These are phyloP conservation scores for Panthera uncia DNA, from an alignment of 2,113 vertebrate genomes.

Conservation along the genomic window DNA sequence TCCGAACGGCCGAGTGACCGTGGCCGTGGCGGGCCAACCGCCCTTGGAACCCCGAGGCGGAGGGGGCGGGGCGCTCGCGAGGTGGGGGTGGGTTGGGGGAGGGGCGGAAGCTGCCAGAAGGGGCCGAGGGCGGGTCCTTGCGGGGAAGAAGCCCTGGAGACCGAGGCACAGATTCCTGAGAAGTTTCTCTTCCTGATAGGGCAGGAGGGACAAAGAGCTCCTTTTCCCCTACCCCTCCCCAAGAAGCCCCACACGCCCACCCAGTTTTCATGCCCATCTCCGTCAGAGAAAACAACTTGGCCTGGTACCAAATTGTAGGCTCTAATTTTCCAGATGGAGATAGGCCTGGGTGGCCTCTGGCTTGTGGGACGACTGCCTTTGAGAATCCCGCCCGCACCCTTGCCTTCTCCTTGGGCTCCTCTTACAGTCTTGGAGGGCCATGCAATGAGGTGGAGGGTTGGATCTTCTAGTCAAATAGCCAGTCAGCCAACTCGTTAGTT, in stretches of 20 bases:
- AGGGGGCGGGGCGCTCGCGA: constrained; percentile 41
- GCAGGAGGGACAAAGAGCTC: neutral
- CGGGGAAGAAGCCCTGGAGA: neutral
- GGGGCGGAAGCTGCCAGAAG: neutral
- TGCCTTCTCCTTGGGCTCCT: neutral
- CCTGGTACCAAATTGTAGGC: neutral
- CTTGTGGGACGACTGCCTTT: neutral
- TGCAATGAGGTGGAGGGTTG: neutral
- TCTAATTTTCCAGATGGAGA: neutral
- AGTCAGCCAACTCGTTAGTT: neutral
- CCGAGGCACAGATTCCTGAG: neutral
- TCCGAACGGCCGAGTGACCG: constrained; percentile 39
- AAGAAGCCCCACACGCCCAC: neutral
- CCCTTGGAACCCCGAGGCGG: constrained; percentile 62
- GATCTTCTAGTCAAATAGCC: neutral
- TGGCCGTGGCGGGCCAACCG: constrained; percentile 59
- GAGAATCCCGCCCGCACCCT: neutral
- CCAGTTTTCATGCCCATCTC: neutral
- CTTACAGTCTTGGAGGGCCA: neutral
- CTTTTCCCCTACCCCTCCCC: neutral
- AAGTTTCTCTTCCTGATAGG: neutral
- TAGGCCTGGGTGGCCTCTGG: neutral
- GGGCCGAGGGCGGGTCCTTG: neutral
- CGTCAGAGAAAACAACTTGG: neutral
- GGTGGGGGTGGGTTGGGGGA: neutral